Base-by-base conservation (phyloP, 2,797 vertebrate genomes). In the Danio choprae region DNA sequence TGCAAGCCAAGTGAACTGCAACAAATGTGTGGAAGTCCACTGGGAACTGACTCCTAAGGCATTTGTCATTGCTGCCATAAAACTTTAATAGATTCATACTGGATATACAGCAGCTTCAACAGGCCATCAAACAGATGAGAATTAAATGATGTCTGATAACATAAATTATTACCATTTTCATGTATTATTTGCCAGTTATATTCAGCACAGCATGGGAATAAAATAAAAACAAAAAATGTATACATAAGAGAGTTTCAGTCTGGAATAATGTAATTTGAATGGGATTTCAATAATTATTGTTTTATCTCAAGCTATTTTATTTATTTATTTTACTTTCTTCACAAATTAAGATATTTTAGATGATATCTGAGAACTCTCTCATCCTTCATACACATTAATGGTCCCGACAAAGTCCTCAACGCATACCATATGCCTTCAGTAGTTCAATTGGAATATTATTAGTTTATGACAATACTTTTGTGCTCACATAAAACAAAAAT, bases 1-100 rank as follows among this genome's bases (percentile, higher is more conserved):
- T 69, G 76, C 76, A 60, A 69, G 64, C 29, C 60, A 69, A 69
- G 16, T 59, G 64, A 78, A 78, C 64, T 78, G 55, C 64, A 78
- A 59, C 4, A 7, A 10, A 44, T 58, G 16, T 10, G 20, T 77
- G 13, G 18, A n/a, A 40, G 4, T 48, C 59, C n/a, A 8, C 13
- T 48, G 4, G 51, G 7, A 7, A 59, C 10, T 16, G 40, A 22
- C 7, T 58, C 18, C 13, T 6, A 36, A 16, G 51, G 13, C 11
- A 46, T 58, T 44, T 55, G 38, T 9, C 40, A 20, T 38, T 50
- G 5, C 41, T 20, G 58, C 43, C 59, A 63, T 63, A 50, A 51
- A 74, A 62, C 7, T 38, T 22, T 75, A 41, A 53, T 41, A 41
- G 18, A n/a, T 38, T 4, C 43, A 74, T 55, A 53, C 4, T 64